Conservation (phyloP, 2,888 invertebrate genomes). For the Chymomyza procnemis region DNA sequence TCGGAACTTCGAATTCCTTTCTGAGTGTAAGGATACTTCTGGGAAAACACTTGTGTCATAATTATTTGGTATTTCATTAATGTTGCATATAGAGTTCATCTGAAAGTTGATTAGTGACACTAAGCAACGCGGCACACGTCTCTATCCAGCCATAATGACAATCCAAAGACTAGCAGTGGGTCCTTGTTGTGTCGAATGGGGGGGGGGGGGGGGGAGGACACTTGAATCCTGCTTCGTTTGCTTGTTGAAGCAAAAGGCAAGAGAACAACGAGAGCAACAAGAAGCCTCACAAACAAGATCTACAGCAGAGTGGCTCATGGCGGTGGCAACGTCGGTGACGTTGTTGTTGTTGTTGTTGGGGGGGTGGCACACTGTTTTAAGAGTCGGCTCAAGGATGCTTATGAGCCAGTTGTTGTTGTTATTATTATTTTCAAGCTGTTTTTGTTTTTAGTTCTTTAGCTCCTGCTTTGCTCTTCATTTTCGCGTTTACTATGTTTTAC, state of each 20-base stretch:
- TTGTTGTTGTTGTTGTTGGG: neutral
- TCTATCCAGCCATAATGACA: constrained; percentile 1
- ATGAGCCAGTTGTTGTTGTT: neutral
- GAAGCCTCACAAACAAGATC: neutral
- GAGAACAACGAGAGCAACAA: neutral
- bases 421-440: constrained; percentile 15
- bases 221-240: neutral
- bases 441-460: neutral
- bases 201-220: too few species aligned
- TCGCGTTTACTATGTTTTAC: neutral
- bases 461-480: neutral
- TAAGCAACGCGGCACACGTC: constrained; percentile 25
- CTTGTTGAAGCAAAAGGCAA: neutral
- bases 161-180: neutral
- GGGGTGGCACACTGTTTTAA: neutral
- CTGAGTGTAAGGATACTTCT: neutral
- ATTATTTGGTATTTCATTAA: neutral
- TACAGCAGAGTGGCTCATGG: too few species aligned
- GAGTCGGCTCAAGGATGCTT: neutral
- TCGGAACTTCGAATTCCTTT: neutral
- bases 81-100: neutral
- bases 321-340: too few species aligned
- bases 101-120: constrained; percentile 54
- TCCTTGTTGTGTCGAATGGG: constrained; percentile 22
- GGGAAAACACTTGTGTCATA: neutral